phyloP scores from a whole-genome alignment of 2,113 vertebrate genomes.

The Rhegmatorhina hoffmannsi region DNA sequence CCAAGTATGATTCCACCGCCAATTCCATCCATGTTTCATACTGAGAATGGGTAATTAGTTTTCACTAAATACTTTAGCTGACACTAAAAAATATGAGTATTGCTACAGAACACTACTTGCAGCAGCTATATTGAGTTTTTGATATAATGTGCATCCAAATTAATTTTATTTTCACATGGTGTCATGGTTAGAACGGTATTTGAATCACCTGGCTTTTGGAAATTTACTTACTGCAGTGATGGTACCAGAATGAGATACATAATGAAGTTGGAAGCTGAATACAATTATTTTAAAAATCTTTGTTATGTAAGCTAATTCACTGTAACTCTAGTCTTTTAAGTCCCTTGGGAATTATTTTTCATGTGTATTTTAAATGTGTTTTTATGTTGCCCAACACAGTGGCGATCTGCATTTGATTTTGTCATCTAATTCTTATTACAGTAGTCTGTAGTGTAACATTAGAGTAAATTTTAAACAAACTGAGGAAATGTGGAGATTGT shows the following conservation, averaged over 20 bases:
- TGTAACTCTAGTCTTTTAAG: neutral
- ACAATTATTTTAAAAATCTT: neutral
- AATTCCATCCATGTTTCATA: constrained; percentile 12
- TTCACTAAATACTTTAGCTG: constrained; percentile 26
- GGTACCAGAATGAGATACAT: neutral
- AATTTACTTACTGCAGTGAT: neutral
- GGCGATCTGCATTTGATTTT: neutral
- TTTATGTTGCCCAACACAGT: neutral
- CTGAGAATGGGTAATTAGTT: constrained; percentile 62
- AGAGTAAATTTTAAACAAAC: neutral
- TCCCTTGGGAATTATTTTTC: neutral
- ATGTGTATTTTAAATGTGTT: neutral
- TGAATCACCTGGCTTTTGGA: neutral
- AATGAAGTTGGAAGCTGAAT: neutral
- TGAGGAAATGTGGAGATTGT: neutral
- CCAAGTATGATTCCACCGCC: constrained; percentile 25
- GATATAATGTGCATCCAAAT: neutral
- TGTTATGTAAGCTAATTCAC: neutral
- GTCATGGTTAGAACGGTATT: neutral
- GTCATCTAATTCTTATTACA: neutral
- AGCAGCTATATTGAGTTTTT: neutral
- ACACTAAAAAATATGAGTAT: neutral
- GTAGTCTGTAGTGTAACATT: neutral
- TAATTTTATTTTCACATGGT: neutral
- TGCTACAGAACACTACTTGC: neutral